Base-by-base conservation (phyloP, 2,113 vertebrate genomes). In the Ivindomyrus marchei region DNA sequence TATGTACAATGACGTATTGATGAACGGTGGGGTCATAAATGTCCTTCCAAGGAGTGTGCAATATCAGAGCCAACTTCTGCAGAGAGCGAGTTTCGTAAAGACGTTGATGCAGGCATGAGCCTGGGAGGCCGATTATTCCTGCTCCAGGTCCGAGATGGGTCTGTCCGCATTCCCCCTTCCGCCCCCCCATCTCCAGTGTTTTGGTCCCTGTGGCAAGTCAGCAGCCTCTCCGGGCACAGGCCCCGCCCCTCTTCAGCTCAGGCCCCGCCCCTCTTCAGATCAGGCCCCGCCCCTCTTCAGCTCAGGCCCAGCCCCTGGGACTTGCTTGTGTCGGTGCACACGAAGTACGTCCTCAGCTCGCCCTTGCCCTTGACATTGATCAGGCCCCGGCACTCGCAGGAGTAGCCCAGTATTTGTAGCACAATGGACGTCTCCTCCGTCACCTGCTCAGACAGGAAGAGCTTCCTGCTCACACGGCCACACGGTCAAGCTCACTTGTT, bases 301-400 rank as follows among this genome's bases (percentile, higher is more conserved):
- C 97, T 98, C 92, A 97, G 95, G 31, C 97, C 97, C 93, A 97
- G 93, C 0, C 96, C 96, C 93, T 98, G 98, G 90, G 96, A 97
- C 96, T 99, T 99, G 95, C 96, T 97, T 86, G 96, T 97, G 92
- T 99, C 98, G 0, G 98, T 98, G 90, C 98, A 98, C 91, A 99
- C 96, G 91, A 99, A 99, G 93, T 98, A 99, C 90, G 98, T 99
- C 94, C 95, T 96, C 88, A 99, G 95, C 90, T 99, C 98, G 5
- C 98, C 98, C 93, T 99, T 99, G 89, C 98, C 98, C 94, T 99
- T 99, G 88, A 99, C 98, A 0, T 97, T 97, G 91, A 99, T 99
- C 88, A 99, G 94, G 66, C 98, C 98, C 3, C 98, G 96, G 84
- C 98, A 99, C 52, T 99, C 98, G 17, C 98, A 99, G 0, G 96